Conservation (phyloP, 2,888 invertebrate genomes). For the Nowickia ferox region DNA sequence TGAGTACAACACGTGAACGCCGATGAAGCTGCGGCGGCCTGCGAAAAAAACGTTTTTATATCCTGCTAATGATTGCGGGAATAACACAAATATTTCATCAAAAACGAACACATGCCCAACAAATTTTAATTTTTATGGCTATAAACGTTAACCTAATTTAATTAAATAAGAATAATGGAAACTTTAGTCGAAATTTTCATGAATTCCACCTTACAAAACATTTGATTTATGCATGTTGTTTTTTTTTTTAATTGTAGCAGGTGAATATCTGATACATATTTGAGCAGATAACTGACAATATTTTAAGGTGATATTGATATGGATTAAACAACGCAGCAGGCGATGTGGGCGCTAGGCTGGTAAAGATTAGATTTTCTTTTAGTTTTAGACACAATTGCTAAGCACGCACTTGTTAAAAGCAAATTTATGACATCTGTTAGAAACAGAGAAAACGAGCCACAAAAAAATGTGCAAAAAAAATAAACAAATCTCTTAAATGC, state of each 20-base stretch:
- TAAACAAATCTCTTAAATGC: slow-evolving; percentile 25
- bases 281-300: slow-evolving; percentile 37
- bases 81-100: no score
- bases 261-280: slow-evolving; percentile 54
- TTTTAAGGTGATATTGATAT: slow-evolving; percentile 15
- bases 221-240: slow-evolving; percentile 13
- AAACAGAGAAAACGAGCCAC: slow-evolving; percentile 19
- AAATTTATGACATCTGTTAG: slow-evolving; percentile 62
- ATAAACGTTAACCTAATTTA: no score
- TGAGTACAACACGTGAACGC: no score
- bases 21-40: no score
- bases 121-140: no score
- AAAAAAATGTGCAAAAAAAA: neutral
- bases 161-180: no score
- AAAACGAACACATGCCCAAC: no score
- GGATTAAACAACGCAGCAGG: neutral
- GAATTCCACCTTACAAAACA: neutral
- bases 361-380: slow-evolving; percentile 31
- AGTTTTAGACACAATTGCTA: slow-evolving; percentile 58
- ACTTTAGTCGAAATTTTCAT: no score
- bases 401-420: slow-evolving; percentile 60
- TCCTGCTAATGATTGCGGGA: no score
- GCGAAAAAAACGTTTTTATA: no score
- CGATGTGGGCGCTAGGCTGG: slow-evolving; percentile 43
- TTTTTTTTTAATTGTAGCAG: slow-evolving; percentile 23